Base-by-base conservation (phyloP, 2,113 vertebrate genomes). In the Trichomycterus rosablanca region DNA sequence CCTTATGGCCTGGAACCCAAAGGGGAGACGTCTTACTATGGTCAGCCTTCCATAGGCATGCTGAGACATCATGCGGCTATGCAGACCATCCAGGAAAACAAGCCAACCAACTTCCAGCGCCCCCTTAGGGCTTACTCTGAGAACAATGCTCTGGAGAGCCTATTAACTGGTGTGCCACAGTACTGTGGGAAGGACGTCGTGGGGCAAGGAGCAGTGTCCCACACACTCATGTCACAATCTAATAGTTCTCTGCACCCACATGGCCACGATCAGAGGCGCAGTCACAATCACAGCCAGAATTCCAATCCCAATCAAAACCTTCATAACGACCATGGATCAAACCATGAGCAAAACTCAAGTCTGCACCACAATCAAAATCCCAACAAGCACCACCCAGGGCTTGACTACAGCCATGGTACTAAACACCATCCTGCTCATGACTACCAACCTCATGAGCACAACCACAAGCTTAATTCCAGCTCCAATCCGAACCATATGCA, bases 1-100 rank as follows among this genome's bases (percentile, higher is more conserved):
- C 83, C 87, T 56, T 92, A 89, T 50, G 83, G 86, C 58, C 76
- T 81, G 57, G 83, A 68, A 63, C 86, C 91, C 69, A 94, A 95
- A 79, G 87, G 86, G 66, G 50, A 88, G 81, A 75, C 83, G 77
- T 79, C 89, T 44, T 92, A 92, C 77, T 93, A 92, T 63, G 87
- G 88, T 63, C 92, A 91, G 37, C 83, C 90, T 0, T 84, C 91
- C 49, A 81, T 93, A 82, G 75, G 86, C 32, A 85, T 91, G 43
- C 83, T 94, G 75, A 84, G 89, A 24, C 92, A 90, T 63, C 87
- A 86, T 77, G 81, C 92, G 46, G 93, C 93, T 76, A 97, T 98
- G 93, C 92, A 97, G 86, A 96, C 95, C 80, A 96, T 98, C 84
- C 95, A 96, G 87, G 94, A 97, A 85, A 97, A 95, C 83, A 96